phyloP scores from a whole-genome alignment of 2,113 vertebrate species.

The Mus spicilegus region DNA sequence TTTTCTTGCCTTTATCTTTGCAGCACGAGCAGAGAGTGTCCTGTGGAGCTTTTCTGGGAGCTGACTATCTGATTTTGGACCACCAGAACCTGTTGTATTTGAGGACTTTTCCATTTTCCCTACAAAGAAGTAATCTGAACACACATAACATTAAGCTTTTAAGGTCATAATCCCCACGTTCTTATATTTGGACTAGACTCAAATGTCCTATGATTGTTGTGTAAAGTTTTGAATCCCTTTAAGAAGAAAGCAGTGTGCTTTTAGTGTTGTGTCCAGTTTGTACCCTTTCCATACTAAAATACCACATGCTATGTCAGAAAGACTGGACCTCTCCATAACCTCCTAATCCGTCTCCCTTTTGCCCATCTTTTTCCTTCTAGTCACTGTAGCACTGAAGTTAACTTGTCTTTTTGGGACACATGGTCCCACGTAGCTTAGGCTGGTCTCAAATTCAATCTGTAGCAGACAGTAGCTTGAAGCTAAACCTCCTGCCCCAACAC shows the following conservation, averaged over 20 bases:
- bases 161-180: conserved; percentile 39
- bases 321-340: not conserved
- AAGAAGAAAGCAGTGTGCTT: conserved; percentile 33
- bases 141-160: conserved; percentile 64
- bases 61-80: conserved; percentile 44
- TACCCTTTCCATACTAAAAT: conserved; percentile 22
- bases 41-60: not conserved
- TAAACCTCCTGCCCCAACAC: not conserved
- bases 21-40: not conserved
- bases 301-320: conserved; percentile 23
- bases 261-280: conserved; percentile 53
- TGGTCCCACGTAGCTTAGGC: not conserved
- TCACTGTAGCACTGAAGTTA: not conserved
- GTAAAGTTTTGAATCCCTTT: conserved; percentile 48
- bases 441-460: not conserved
- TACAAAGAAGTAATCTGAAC: conserved; percentile 64
- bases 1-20: not conserved
- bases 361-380: not conserved
- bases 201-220: conserved; percentile 12
- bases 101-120: conserved; percentile 65
- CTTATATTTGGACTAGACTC: conserved; percentile 39
- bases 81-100: not conserved
- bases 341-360: conserved; percentile 2
- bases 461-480: too few species aligned
- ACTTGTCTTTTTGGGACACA: not conserved